Percentiles rank a stretch among this genome's conserved stretches.
Evolutionary conservation across 2,113 vertebrate genomes (phyloP).

Genomic region (Crotophaga sulcirostris): DNA sequence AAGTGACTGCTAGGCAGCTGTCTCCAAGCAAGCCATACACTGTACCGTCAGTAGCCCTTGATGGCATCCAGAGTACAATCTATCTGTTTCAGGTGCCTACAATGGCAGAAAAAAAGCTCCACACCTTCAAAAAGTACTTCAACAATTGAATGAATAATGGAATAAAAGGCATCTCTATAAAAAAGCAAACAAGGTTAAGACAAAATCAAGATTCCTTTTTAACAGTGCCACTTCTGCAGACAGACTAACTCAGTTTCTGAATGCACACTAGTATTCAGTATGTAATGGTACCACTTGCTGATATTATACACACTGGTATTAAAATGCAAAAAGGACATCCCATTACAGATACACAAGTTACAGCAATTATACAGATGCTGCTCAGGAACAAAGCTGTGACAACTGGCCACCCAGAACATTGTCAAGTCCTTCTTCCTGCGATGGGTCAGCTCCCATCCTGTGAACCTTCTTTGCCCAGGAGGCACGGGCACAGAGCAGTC

Average conservation of each 20-base stretch:
- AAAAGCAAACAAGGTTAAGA: neutral
- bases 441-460: neutral
- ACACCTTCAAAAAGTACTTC: neutral
- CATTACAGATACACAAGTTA: neutral
- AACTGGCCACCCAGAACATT: neutral
- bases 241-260: neutral
- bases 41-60: neutral
- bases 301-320: too few relatives aligned
- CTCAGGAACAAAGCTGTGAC: neutral
- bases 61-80: neutral
- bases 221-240: neutral
- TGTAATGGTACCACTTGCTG: neutral
- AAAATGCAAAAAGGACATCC: neutral
- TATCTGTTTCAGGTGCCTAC: neutral
- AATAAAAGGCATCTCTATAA: neutral
- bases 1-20: neutral
- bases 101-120: neutral
- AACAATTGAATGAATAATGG: neutral
- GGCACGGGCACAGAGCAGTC: neutral
- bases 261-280: neutral
- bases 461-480: neutral
- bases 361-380: accelerated
- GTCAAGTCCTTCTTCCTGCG: too few relatives aligned
- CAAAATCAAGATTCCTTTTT: neutral
- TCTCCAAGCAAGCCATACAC: neutral